Base-by-base conservation (phyloP, 2,797 vertebrate species). In the Pangasius larnaudii region DNA sequence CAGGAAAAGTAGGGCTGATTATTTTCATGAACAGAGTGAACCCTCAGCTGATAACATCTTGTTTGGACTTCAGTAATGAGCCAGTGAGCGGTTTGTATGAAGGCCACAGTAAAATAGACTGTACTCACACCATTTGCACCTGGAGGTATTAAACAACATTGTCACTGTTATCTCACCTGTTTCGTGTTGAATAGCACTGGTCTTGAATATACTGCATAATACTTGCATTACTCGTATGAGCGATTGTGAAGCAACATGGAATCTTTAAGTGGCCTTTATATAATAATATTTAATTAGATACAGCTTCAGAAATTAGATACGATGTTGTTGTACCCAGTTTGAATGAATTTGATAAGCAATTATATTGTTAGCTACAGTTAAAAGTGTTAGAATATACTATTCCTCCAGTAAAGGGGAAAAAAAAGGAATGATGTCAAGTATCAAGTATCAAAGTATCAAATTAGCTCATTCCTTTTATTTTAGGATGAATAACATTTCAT, bases 1-100 rank as follows among this genome's bases (percentile, higher is more conserved):
- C 24, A 86, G 77, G 67, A 88, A 91, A 86, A 79, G n/a, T 27
- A 81, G 81, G 22, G 51, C 81, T 79, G 89, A 86, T 85, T 74
- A 86, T 58, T 30, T 83, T 86, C 46, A 14, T 36, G 58, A 80
- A 71, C 67, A 2, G 53, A 80, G 77, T n/a, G 49, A 85, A 81
- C 67, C 18, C 84, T 79, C 0, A 11, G 65, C 49, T 78, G 88
- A 90, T 85, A 85, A n/a, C 84, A 86, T 90, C 19, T 18, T 88
- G 71, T 89, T 89, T 89, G 51, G 75, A 86, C 71, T 86, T 86
- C 18, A 27, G 36, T 71, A 87, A 87, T 85, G 86, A 87, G 39
- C 79, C 18, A 36, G 39, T 27, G 27, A 59, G 58, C 33, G 53
- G 42, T 75, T 81, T 18, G 22, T 49, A 24, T 14, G 39, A 87